These are phyloP conservation scores for Micrasema longulum DNA, from an alignment of 1,140 invertebrate genomes.

Conservation along the genomic window DNA sequence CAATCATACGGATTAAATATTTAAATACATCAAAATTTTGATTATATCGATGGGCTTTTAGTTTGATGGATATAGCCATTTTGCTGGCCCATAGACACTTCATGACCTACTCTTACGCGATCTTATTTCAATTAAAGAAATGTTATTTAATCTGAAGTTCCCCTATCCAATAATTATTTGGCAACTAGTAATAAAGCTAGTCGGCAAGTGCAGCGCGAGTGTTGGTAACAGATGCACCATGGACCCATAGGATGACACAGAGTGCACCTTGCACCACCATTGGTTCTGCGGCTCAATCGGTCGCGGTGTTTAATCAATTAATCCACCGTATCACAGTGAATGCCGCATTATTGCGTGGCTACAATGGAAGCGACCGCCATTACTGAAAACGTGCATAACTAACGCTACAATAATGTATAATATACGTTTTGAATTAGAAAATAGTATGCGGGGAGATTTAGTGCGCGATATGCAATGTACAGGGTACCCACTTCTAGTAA, in stretches of 20 bases:
- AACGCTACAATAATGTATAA: background rate
- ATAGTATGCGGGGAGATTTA: constrained; percentile 41
- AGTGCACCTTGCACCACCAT: constrained; percentile 36
- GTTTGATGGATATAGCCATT: too few species aligned
- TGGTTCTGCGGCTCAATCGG: constrained; percentile 40
- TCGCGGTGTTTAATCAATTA: constrained; percentile 42
- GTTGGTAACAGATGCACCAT: constrained; percentile 9
- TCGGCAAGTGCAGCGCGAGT: background rate
- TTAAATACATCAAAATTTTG: too few species aligned
- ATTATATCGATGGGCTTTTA: too few species aligned
- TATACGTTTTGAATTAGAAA: constrained; percentile 40
- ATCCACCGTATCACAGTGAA: constrained; percentile 36
- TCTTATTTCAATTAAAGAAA: background rate
- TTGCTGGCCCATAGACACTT: too few species aligned
- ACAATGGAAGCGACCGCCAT: constrained; percentile 24
- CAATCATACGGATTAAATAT: too few species aligned
- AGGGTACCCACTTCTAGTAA: too few species aligned
- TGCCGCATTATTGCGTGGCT: constrained; percentile 19
- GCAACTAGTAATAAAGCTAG: background rate
- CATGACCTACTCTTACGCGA: too few species aligned
- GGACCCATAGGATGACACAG: constrained; percentile 3
- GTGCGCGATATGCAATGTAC: background rate
- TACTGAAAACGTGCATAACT: constrained; percentile 17
- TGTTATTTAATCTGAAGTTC: background rate
- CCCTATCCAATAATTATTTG: constrained; percentile 9